A percentile compares a stretch with the other conserved stretches of the same genome.
Conservation (phyloP, 1,140 invertebrate species). For the Cydia fagiglandana region DNA sequence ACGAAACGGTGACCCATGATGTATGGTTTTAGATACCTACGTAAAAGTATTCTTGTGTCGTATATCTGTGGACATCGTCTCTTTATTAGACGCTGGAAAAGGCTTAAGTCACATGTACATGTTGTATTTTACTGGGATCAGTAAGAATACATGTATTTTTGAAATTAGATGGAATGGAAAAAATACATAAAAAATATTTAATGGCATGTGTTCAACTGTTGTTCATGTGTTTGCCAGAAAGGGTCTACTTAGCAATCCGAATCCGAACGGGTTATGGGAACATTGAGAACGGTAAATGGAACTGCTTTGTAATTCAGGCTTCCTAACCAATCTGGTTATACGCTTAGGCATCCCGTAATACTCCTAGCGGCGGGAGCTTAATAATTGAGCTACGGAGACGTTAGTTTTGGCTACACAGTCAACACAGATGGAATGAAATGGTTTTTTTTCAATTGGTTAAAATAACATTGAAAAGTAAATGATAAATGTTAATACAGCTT, state of each 20-base stretch:
- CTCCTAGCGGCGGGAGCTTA: background rate
- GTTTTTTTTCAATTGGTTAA: too few species aligned
- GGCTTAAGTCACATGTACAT: too few species aligned
- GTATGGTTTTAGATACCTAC: background rate
- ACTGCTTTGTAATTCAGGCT: conserved; percentile 7
- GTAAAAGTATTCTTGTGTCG: background rate
- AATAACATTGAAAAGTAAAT: too few species aligned
- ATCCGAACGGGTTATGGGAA: background rate
- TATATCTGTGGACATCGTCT: background rate
- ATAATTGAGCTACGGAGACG: background rate
- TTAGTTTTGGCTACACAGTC: background rate
- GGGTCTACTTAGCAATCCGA: background rate
- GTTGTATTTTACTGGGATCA: too few species aligned
- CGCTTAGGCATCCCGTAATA: background rate
- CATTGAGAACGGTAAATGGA: background rate
- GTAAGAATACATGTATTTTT: too few species aligned
- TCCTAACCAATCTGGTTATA: conserved; percentile 8
- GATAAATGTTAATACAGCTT: too few species aligned
- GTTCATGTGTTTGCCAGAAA: background rate
- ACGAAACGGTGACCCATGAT: background rate
- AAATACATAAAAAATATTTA: too few species aligned
- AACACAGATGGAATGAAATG: too few species aligned
- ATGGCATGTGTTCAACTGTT: too few species aligned
- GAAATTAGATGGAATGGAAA: too few species aligned
- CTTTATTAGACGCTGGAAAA: too few species aligned